A percentile compares a stretch with the other conserved stretches of the same genome.
Evolutionary conservation across 2,888 invertebrate species (phyloP).

Genomic region (Noctua janthe): DNA sequence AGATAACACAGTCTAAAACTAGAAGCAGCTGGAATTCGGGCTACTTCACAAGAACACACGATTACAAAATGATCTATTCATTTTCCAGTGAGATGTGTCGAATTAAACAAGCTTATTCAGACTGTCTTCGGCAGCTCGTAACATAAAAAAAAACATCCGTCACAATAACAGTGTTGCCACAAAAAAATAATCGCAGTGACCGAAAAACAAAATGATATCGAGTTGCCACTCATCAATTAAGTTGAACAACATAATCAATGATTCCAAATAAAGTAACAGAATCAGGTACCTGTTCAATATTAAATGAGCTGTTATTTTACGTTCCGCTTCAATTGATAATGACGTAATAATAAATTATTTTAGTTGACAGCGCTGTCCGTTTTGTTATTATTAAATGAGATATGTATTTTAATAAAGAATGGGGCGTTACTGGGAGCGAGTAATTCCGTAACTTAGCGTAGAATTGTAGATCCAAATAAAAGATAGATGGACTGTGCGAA

Average conservation of each 20-base stretch:
- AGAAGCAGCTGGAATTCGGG: not conserved
- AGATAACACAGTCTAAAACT: not conserved
- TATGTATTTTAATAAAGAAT: constrained; percentile 58
- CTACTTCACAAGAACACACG: not conserved
- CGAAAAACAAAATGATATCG: constrained; percentile 17
- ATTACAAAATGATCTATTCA: not conserved
- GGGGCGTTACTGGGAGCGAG: constrained; percentile 26
- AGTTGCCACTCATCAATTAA: constrained; percentile 36
- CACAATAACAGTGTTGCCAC: not conserved
- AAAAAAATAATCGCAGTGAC: not conserved
- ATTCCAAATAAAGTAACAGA: constrained; percentile 43
- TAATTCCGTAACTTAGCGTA: not conserved
- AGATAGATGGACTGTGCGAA: too few relatives aligned
- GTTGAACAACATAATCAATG: constrained; percentile 37
- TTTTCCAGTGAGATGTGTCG: not conserved
- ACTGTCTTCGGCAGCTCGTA: not conserved
- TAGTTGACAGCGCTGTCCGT: constrained; percentile 66
- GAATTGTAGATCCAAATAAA: too few relatives aligned
- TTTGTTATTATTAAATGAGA: constrained; percentile 65
- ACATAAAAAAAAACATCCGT: not conserved
- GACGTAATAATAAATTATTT: constrained; percentile 57
- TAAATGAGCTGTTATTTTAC: constrained; percentile 53
- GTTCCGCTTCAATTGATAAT: constrained; percentile 51
- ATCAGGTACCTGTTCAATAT: constrained; percentile 32
- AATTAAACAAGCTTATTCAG: not conserved